Evolutionary conservation across 1,140 invertebrate genomes (phyloP).

Genomic region (Drosophila quadrilineata): DNA sequence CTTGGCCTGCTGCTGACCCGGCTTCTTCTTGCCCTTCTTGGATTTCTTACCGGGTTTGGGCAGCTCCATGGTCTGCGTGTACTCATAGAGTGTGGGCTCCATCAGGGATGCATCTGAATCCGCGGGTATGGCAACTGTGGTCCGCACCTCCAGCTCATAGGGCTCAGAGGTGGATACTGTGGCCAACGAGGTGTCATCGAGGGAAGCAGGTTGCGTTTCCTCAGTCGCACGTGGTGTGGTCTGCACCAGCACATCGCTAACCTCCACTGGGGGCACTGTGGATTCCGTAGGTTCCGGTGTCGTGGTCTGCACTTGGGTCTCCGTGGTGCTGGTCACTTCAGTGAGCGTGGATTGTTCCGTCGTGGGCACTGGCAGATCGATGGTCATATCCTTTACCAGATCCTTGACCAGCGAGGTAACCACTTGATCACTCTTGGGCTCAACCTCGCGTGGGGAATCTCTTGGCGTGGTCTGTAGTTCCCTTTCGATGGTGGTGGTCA

Average conservation of each 20-base stretch:
- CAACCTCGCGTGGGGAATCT: conserved; percentile 66
- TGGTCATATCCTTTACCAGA: conserved; percentile 79
- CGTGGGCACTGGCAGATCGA: conserved; percentile 67
- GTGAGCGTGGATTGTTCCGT: conserved; percentile 58
- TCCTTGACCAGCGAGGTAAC: conserved; percentile 70
- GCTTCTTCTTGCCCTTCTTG: conserved; percentile 53
- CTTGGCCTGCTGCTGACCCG: conserved; percentile 15
- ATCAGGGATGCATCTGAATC: conserved; percentile 74
- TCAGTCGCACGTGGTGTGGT: conserved; percentile 81
- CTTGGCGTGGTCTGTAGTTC: conserved; percentile 82
- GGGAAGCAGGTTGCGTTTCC: conserved; percentile 42
- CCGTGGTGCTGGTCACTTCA: conserved; percentile 70
- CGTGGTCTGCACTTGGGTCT: conserved; percentile 81
- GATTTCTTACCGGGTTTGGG: conserved; percentile 56
- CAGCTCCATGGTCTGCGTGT: conserved; percentile 71
- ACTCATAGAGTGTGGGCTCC: conserved; percentile 70
- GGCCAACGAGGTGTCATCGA: conserved; percentile 60
- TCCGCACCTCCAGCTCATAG: conserved; percentile 85
- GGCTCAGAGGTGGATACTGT: conserved; percentile 83
- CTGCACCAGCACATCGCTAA: conserved; percentile 81
- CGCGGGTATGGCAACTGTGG: conserved; percentile 84
- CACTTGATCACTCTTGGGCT: conserved; percentile 53
- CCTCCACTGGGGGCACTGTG: conserved; percentile 49
- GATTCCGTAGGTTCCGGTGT: conserved; percentile 66
- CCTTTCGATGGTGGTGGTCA: conserved; percentile 82